Base-by-base conservation (phyloP, 2,113 vertebrate genomes). In the Lichenostomus cassidix region DNA sequence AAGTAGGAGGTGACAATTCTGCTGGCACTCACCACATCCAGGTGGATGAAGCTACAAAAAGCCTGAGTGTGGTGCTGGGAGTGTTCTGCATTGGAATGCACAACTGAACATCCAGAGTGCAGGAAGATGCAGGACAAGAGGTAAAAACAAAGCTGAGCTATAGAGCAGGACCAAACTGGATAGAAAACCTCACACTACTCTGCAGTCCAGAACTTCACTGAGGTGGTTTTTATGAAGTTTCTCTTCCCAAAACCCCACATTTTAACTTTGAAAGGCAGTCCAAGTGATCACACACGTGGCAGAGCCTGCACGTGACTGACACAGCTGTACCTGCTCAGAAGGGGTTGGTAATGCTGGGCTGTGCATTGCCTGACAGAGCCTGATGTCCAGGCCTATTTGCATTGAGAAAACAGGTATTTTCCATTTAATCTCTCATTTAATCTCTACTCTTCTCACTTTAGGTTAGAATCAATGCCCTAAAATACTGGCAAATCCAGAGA, bases 1-100 rank as follows among this genome's bases (percentile, higher is more conserved):
- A 79, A 83, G 93, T 52, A 84, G 53, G 88, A 89, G 58, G 80
- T 77, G 76, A 41, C 33, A 83, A 33, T 78, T 94, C 52, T 92
- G 64, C 56, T 67, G 53, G 71, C 64, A 70, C 60, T 64, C 87
- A 90, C 59, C 68, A 78, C 42, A 74, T 59, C 42, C 76, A 90
- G 74, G 75, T 79, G 74, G 90, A 87, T 60, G 78, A 65, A 93
- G 73, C 69, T 90, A 67, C 1, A 58, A 63, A 65, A 85, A 96
- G 28, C 50, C 76, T 2, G 50, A 37, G 60, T 62, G 56, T 78
- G 69, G 58, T 2, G 59, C 46, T 65, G 53, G 55, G 81, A 93
- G 24, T 0, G 1, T 52, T 73, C 71, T 83, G 63, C 71, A 77
- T 33, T 41, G 39, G 46, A 79, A 79, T 4, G 42, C n/a, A 79